Conservation (phyloP, 2,113 vertebrate species). For the Bolborhynchus lineola region DNA sequence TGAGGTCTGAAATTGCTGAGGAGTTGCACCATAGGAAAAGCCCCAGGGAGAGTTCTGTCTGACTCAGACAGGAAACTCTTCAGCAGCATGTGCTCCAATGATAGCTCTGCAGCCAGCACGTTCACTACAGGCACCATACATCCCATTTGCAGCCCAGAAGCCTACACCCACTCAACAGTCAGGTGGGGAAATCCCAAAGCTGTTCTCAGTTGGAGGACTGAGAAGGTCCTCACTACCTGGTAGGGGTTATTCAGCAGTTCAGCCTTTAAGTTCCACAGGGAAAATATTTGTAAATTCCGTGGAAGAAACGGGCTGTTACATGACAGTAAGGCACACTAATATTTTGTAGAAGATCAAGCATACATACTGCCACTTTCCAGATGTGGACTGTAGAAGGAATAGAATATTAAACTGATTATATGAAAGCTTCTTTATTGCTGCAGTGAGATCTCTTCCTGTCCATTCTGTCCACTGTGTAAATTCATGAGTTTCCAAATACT, state of each 20-base stretch:
- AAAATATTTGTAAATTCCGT: not conserved
- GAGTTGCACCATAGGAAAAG: not conserved
- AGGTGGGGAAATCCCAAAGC: not conserved
- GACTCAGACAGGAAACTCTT: constrained; percentile 45
- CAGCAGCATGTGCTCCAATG: not conserved
- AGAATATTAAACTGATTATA: not conserved
- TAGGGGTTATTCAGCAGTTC: not conserved
- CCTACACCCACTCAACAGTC: not conserved
- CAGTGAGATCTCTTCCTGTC: not conserved
- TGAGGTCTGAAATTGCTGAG: not conserved
- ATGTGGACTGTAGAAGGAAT: not conserved
- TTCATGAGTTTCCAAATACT: not conserved
- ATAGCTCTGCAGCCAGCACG: not conserved
- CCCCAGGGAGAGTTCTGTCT: not conserved
- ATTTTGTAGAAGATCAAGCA: not conserved
- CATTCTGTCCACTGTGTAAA: not conserved
- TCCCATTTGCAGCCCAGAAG: not conserved
- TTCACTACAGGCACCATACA: not conserved
- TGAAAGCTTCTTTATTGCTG: not conserved
- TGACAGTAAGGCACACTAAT: not conserved
- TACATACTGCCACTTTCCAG: not conserved
- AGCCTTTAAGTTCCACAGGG: not conserved
- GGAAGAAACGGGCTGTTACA: not conserved
- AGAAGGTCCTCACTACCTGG: not conserved
- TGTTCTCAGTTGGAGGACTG: not conserved